A percentile compares a stretch with the other conserved stretches of the same genome.
These are phyloP conservation scores for Drosophila multiciliata DNA, from an alignment of 2,888 invertebrate species.

Conservation along the genomic window DNA sequence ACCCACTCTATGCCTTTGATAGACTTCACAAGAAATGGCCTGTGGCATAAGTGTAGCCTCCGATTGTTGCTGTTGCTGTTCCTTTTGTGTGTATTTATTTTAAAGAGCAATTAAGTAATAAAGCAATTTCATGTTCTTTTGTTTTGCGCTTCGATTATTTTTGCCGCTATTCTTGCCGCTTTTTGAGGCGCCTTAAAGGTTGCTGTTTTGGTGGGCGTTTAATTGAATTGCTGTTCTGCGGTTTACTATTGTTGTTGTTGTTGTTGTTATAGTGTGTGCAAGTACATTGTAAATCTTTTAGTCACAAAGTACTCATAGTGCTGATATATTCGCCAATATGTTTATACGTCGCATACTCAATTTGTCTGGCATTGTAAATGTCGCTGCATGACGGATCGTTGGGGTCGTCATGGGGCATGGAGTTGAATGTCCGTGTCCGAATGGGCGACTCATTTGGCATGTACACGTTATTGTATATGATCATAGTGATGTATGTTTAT, in stretches of 20 bases:
- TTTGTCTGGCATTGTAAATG: slow-evolving; percentile 74
- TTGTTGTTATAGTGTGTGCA: slow-evolving; percentile 59
- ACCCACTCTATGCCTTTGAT: slow-evolving; percentile 70
- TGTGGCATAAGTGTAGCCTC: slow-evolving; percentile 44
- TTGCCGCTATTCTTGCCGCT: slow-evolving; percentile 40
- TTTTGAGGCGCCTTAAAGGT: slow-evolving; percentile 62
- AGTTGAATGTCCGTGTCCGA: slow-evolving; percentile 69
- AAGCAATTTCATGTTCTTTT: slow-evolving; percentile 81
- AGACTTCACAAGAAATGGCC: slow-evolving; percentile 54
- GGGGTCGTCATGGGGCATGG: slow-evolving; percentile 64
- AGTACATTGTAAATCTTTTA: slow-evolving; percentile 65
- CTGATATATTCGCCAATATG: slow-evolving; percentile 60
- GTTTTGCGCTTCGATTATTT: slow-evolving; percentile 73
- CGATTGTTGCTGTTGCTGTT: slow-evolving; percentile 21
- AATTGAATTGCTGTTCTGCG: slow-evolving; percentile 73
- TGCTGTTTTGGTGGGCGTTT: slow-evolving; percentile 72
- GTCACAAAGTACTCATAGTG: slow-evolving; percentile 42
- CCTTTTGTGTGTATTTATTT: slow-evolving; percentile 59
- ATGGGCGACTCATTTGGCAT: slow-evolving; percentile 25
- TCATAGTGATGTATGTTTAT: slow-evolving; percentile 41
- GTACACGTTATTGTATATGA: slow-evolving; percentile 3
- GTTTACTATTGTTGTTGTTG: neutral
- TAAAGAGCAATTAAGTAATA: slow-evolving; percentile 82
- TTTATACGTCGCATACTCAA: slow-evolving; percentile 50
- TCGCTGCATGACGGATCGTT: slow-evolving; percentile 73